Percentiles rank a stretch among this genome's conserved stretches.
Conservation (phyloP, 2,113 vertebrate species). For the Cricetomys ansorgei region DNA sequence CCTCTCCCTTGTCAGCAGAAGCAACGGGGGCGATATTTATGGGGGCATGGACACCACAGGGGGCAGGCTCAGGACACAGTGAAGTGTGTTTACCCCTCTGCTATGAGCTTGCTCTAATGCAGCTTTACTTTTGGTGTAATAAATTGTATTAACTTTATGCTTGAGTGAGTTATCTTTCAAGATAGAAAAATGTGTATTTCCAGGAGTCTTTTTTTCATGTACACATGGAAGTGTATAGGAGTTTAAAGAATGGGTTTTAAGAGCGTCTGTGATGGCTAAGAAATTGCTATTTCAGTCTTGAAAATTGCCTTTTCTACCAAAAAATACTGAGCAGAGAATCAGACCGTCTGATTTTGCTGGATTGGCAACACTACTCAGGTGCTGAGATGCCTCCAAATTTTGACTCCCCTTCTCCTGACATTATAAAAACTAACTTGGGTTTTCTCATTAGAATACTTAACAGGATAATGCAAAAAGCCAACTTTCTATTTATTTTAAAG, state of each 20-base stretch:
- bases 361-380: slow-evolving; percentile 62
- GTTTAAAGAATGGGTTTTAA: slow-evolving; percentile 79
- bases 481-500: slow-evolving; percentile 9
- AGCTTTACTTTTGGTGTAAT: slow-evolving; percentile 71
- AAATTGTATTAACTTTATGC: slow-evolving; percentile 79
- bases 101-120: slow-evolving; percentile 33
- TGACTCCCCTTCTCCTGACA: neutral
- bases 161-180: slow-evolving; percentile 74
- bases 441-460: slow-evolving; percentile 27
- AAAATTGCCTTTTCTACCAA: slow-evolving; percentile 79
- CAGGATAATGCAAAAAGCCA: neutral
- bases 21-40: neutral
- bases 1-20: neutral
- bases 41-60: neutral
- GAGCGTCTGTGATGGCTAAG: slow-evolving; percentile 73
- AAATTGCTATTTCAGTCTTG: slow-evolving; percentile 79
- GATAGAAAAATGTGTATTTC: slow-evolving; percentile 77
- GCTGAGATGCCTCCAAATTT: slow-evolving; percentile 32
- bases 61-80: neutral
- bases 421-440: slow-evolving; percentile 46
- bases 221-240: slow-evolving; percentile 67
- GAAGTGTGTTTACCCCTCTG: slow-evolving; percentile 59
- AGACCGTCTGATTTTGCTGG: slow-evolving; percentile 67
- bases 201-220: slow-evolving; percentile 75
- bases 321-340: slow-evolving; percentile 71